A percentile compares a stretch with the other conserved stretches of the same genome.
Evolutionary conservation across 2,888 invertebrate genomes (phyloP).

Genomic region (Aphidoletes aphidimyza): DNA sequence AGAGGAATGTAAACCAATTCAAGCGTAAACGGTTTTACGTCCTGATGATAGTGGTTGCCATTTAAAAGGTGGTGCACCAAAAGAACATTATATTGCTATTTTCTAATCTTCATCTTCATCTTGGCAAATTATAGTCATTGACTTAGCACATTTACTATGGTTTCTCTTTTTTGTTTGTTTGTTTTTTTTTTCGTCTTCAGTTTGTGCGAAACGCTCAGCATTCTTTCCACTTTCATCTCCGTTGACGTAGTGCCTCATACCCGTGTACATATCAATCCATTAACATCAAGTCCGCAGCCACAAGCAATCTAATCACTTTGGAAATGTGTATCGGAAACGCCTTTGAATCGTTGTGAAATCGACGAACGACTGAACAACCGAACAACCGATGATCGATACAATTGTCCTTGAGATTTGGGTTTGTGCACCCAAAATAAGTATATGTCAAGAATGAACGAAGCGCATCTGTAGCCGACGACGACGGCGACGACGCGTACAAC

Average conservation of each 20-base stretch:
- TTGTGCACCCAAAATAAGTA: neutral
- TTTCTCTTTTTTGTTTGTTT: neutral
- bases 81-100: slow-evolving; percentile 26
- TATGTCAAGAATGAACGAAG: neutral
- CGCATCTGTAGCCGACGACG: neutral
- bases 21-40: neutral
- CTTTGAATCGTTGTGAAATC: neutral
- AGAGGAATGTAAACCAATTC: neutral
- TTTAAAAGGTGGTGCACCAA: neutral
- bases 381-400: neutral
- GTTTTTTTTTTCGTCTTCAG: neutral
- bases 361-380: neutral
- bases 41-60: neutral
- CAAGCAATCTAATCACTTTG: slow-evolving; percentile 31
- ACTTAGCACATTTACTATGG: slow-evolving; percentile 49
- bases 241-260: neutral
- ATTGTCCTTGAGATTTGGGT: neutral
- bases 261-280: too few species aligned
- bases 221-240: neutral
- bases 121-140: slow-evolving; percentile 53
- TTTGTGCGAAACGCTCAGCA: neutral
- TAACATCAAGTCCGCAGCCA: neutral
- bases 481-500: neutral
- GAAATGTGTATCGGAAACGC: slow-evolving; percentile 45
- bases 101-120: slow-evolving; percentile 49